Percentiles rank a stretch among this genome's conserved stretches.
These are phyloP conservation scores for Drosophila ustulata DNA, from an alignment of 2,888 invertebrate species.

Conservation along the genomic window DNA sequence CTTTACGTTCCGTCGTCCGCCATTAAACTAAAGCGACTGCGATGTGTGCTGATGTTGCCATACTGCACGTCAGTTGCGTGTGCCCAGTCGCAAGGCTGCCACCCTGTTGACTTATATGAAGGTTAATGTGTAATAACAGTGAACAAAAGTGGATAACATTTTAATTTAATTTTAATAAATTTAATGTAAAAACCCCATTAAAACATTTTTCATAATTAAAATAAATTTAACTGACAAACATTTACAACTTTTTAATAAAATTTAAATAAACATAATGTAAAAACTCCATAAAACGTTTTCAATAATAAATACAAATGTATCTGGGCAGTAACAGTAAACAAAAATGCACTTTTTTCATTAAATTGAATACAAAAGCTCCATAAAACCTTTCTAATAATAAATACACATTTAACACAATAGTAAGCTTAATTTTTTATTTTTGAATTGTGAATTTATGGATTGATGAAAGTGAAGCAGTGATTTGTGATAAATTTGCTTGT, in stretches of 20 bases:
- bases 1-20: slow-evolving; percentile 52
- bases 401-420: neutral
- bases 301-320: too few species aligned
- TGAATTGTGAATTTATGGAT: neutral
- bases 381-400: neutral
- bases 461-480: neutral
- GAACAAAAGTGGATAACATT: too few species aligned
- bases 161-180: too few species aligned
- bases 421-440: neutral
- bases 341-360: too few species aligned
- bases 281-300: neutral
- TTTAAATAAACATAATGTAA: too few species aligned
- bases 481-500: neutral
- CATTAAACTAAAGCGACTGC: slow-evolving; percentile 54
- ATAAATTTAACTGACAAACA: too few species aligned
- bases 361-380: too few species aligned
- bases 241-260: too few species aligned
- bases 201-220: too few species aligned
- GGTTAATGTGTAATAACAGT: neutral
- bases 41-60: slow-evolving; percentile 51
- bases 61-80: slow-evolving; percentile 29
- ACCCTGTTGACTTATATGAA: neutral
- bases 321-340: too few species aligned
- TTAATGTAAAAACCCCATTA: too few species aligned
- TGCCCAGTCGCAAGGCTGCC: slow-evolving; percentile 26